A percentile compares a stretch with the other conserved stretches of the same genome.
phyloP scores from a whole-genome alignment of 2,113 vertebrate species.

The Otocyon megalotis region DNA sequence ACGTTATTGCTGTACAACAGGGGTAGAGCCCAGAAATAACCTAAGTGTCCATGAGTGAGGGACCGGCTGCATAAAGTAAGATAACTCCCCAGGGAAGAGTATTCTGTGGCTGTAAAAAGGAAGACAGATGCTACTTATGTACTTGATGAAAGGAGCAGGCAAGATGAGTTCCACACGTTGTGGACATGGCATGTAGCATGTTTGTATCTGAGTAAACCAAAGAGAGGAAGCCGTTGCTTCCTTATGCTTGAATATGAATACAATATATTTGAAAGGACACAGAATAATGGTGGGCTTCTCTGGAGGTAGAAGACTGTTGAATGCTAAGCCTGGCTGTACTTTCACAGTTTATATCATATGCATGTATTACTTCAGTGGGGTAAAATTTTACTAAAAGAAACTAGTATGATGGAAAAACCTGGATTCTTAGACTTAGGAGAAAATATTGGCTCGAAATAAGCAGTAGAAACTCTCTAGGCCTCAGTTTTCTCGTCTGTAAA shows the following conservation, averaged over 20 bases:
- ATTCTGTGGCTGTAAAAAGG: not conserved
- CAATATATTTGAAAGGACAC: not conserved
- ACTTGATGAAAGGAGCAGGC: not conserved
- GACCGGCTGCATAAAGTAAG: not conserved
- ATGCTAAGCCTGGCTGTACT: not conserved
- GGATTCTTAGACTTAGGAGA: not conserved
- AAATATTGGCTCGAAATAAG: not conserved
- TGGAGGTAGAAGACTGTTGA: not conserved
- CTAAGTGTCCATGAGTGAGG: not conserved
- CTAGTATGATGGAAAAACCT: not conserved
- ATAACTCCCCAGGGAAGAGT: not conserved
- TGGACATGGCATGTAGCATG: not conserved
- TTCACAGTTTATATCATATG: not conserved
- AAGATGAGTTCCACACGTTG: not conserved
- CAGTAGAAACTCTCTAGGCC: not conserved
- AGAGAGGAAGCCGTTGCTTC: not conserved
- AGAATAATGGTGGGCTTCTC: not conserved
- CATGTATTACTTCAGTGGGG: not conserved
- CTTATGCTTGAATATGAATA: not conserved
- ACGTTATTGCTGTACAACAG: accelerated
- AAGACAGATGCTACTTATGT: not conserved
- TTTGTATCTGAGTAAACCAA: not conserved
- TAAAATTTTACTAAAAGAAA: not conserved
- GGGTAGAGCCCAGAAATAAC: not conserved
- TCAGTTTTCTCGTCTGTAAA: not conserved